phyloP scores from a whole-genome alignment of 2,888 invertebrate genomes.

The Cyaniris semiargus region DNA sequence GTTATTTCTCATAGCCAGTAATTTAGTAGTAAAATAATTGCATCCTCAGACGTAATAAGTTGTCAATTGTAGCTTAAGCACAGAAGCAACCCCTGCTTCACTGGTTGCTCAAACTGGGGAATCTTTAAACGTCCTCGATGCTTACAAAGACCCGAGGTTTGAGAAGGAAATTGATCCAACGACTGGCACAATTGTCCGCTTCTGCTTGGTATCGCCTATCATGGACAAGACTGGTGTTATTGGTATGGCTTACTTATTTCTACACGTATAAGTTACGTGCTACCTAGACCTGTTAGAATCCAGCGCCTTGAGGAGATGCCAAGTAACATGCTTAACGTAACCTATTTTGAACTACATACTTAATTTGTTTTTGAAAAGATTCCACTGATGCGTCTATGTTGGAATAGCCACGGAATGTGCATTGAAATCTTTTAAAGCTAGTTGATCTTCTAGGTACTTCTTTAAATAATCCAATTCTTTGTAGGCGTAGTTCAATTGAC shows the following conservation, averaged over 20 bases:
- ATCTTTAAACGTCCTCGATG: constrained; percentile 76
- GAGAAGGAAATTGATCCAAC: constrained; percentile 75
- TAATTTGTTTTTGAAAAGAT: not conserved
- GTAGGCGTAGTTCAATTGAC: constrained; percentile 80
- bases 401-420: not conserved
- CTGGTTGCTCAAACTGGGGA: constrained; percentile 73
- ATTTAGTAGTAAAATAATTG: too few relatives aligned
- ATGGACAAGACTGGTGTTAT: constrained; percentile 71
- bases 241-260: constrained; percentile 53
- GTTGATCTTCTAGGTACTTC: not conserved
- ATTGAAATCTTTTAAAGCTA: not conserved
- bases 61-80: constrained; percentile 56
- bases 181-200: constrained; percentile 78
- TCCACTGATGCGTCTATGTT: not conserved
- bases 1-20: not conserved
- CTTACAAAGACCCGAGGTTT: constrained; percentile 79
- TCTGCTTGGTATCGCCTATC: constrained; percentile 79
- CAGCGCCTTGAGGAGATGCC: not conserved
- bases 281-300: not conserved
- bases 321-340: not conserved
- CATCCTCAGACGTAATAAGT: not conserved
- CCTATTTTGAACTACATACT: too few relatives aligned
- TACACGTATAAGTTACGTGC: not conserved
- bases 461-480: not conserved
- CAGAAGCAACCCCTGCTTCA: constrained; percentile 76